These are phyloP conservation scores for Plotosus lineatus DNA, from an alignment of 2,113 vertebrate genomes.

Conservation along the genomic window DNA sequence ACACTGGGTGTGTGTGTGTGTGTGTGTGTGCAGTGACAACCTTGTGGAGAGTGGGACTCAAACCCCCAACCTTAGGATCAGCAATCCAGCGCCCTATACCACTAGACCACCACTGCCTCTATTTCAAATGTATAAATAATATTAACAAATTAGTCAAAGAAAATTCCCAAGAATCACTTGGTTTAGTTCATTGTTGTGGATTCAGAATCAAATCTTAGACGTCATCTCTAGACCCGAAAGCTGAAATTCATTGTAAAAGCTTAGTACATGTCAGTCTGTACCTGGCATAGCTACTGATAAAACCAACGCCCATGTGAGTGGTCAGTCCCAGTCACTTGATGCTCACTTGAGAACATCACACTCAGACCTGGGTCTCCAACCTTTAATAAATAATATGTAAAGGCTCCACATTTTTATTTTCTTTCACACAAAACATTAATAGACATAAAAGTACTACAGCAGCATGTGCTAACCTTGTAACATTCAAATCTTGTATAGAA, in stretches of 20 bases:
- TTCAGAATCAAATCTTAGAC: too few relatives aligned
- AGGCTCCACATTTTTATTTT: not conserved
- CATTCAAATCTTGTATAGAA: conserved; percentile 13
- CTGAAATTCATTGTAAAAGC: not conserved
- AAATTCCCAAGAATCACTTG: not conserved
- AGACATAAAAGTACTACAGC: too few relatives aligned
- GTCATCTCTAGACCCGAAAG: not conserved
- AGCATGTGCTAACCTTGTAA: not conserved
- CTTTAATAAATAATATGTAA: not conserved
- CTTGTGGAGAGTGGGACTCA: too few relatives aligned
- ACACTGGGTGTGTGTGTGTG: too few relatives aligned
- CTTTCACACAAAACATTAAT: not conserved
- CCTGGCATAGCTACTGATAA: not conserved
- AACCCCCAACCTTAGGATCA: too few relatives aligned
- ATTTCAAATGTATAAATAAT: not conserved
- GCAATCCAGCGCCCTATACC: too few relatives aligned
- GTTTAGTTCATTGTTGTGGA: too few relatives aligned
- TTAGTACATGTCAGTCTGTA: not conserved
- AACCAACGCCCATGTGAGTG: not conserved
- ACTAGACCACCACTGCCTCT: too few relatives aligned
- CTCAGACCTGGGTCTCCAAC: not conserved
- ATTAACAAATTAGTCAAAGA: not conserved
- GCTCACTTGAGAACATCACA: not conserved
- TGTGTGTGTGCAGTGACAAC: too few relatives aligned
- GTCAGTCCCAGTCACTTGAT: not conserved